phyloP scores from a whole-genome alignment of 2,113 vertebrate genomes.

The Tachycineta bicolor region DNA sequence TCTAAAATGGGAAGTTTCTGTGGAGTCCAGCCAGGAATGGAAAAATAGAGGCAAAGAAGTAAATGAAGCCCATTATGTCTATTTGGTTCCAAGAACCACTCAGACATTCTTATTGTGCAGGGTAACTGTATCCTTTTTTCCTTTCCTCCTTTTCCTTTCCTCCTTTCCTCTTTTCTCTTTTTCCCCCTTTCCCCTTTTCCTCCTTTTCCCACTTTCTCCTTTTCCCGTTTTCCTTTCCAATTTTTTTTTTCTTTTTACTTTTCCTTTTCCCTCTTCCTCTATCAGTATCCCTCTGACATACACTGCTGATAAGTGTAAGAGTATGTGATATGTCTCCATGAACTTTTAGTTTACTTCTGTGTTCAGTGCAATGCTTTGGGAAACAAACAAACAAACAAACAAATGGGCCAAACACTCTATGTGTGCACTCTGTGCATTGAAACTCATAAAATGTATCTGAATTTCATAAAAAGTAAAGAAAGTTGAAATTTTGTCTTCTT shows the following conservation, averaged over 20 bases:
- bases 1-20: not conserved
- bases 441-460: not conserved
- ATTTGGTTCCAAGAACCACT: not conserved
- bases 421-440: not conserved
- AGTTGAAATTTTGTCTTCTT: not conserved
- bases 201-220: too few relatives aligned
- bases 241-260: not conserved
- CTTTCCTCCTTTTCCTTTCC: too few relatives aligned
- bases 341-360: not conserved
- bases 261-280: not conserved
- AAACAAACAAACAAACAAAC: not conserved
- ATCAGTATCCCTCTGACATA: not conserved
- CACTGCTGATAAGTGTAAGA: not conserved
- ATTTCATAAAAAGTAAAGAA: not conserved
- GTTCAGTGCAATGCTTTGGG: not conserved
- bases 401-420: not conserved
- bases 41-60: not conserved
- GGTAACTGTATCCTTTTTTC: not conserved
- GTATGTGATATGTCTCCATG: not conserved
- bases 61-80: not conserved
- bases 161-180: too few relatives aligned
- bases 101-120: not conserved
- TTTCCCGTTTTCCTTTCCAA: too few relatives aligned
- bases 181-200: not conserved
- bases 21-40: not conserved